Conservation (phyloP, 23 tunicate species). For the Phallusia fumigata region DNA sequence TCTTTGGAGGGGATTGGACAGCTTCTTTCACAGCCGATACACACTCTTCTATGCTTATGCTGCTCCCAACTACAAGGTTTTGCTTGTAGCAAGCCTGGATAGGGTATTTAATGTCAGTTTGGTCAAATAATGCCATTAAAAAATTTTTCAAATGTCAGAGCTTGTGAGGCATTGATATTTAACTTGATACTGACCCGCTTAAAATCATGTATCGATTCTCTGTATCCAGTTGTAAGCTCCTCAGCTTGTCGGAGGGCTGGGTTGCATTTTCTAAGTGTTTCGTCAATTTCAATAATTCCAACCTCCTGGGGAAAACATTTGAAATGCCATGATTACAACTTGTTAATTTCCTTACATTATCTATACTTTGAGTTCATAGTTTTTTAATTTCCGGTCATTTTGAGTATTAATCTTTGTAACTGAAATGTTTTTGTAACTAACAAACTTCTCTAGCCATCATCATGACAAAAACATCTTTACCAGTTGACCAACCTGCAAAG, state of each 20-base stretch:
- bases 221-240: conserved; percentile 36
- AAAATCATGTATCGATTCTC: conserved; percentile 63
- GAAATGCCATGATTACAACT: too few relatives aligned
- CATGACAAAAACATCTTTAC: too few relatives aligned
- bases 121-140: too few relatives aligned
- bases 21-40: conserved; percentile 52
- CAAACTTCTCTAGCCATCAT: too few relatives aligned
- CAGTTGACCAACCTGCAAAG: conserved; percentile 56
- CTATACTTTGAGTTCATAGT: too few relatives aligned
- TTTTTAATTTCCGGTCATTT: too few relatives aligned
- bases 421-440: too few relatives aligned
- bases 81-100: conserved; percentile 57
- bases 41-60: conserved; percentile 60
- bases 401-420: too few relatives aligned
- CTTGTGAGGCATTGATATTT: too few relatives aligned
- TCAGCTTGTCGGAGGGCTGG: conserved; percentile 46
- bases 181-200: conserved; percentile 27
- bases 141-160: too few relatives aligned
- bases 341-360: too few relatives aligned
- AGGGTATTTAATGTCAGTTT: too few relatives aligned
- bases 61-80: conserved; percentile 18
- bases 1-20: conserved; percentile 14
- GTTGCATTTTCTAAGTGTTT: conserved; percentile 50
- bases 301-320: conserved; percentile 77
- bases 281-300: conserved; percentile 79